These are phyloP conservation scores for Lasius platythorax DNA, from an alignment of 2,888 invertebrate genomes.

Conservation along the genomic window DNA sequence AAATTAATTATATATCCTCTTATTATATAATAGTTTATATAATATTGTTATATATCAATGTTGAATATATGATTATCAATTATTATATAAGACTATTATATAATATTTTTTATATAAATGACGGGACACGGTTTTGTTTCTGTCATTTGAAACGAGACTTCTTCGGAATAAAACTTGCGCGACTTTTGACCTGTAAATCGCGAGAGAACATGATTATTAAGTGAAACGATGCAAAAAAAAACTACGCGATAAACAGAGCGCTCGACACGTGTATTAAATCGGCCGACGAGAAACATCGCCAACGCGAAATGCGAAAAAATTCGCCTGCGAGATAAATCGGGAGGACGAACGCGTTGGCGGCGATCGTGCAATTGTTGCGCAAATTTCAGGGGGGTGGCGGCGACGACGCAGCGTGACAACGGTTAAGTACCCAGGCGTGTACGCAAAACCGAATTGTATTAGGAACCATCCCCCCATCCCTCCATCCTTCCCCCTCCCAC, in stretches of 20 bases:
- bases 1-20: not conserved
- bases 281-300: slow-evolving; percentile 10
- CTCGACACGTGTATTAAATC: not conserved
- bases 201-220: not conserved
- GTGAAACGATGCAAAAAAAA: not conserved
- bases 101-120: not conserved
- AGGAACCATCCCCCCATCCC: slow-evolving; percentile 77
- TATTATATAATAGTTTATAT: not conserved
- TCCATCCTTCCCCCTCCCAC: too few species aligned
- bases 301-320: slow-evolving; percentile 29
- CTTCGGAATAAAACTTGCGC: not conserved
- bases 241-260: not conserved
- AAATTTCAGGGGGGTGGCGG: slow-evolving; percentile 58
- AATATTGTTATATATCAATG: not conserved
- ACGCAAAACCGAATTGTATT: slow-evolving; percentile 83
- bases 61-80: not conserved
- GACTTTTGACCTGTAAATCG: not conserved
- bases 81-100: not conserved
- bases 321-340: not conserved
- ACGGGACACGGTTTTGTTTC: not conserved
- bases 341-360: not conserved
- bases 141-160: not conserved
- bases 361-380: slow-evolving; percentile 45
- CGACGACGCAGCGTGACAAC: slow-evolving; percentile 58
- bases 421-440: slow-evolving; percentile 75